Conservation (phyloP, 2,797 vertebrate species). For the Amblyopsis hoosieri region DNA sequence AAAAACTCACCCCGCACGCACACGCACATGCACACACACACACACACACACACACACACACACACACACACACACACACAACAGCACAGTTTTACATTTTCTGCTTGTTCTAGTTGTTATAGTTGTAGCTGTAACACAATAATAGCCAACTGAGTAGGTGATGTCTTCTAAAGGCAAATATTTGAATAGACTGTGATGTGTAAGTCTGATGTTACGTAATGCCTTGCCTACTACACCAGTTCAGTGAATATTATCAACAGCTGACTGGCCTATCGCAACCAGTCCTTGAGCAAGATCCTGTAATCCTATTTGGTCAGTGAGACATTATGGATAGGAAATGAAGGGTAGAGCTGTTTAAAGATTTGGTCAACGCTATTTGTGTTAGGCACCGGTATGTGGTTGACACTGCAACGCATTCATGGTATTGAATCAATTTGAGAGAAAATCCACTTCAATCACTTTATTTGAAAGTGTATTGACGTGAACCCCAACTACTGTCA, state of each 20-base stretch:
- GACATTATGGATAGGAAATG: too few relatives aligned
- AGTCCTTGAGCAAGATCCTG: too few relatives aligned
- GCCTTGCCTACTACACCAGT: too few relatives aligned
- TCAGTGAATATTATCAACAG: too few relatives aligned
- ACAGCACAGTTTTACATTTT: constrained; percentile 5
- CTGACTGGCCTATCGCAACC: too few relatives aligned
- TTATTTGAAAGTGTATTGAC: neutral
- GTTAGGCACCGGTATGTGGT: neutral
- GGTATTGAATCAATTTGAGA: neutral
- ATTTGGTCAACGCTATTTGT: too few relatives aligned
- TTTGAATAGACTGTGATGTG: too few relatives aligned
- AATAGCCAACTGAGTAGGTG: too few relatives aligned
- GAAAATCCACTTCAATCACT: neutral
- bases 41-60: neutral
- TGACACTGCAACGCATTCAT: neutral
- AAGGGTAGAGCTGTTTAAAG: too few relatives aligned
- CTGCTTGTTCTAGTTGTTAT: neutral
- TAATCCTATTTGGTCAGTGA: too few relatives aligned
- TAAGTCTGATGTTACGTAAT: too few relatives aligned
- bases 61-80: neutral
- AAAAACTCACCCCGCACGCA: neutral
- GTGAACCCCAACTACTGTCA: neutral
- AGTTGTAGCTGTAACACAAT: neutral
- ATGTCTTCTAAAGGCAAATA: constrained; percentile 1
- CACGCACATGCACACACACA: neutral